A percentile compares a stretch with the other conserved stretches of the same genome.
These are phyloP conservation scores for Polyergus mexicanus DNA, from an alignment of 1,140 invertebrate genomes.

Conservation along the genomic window DNA sequence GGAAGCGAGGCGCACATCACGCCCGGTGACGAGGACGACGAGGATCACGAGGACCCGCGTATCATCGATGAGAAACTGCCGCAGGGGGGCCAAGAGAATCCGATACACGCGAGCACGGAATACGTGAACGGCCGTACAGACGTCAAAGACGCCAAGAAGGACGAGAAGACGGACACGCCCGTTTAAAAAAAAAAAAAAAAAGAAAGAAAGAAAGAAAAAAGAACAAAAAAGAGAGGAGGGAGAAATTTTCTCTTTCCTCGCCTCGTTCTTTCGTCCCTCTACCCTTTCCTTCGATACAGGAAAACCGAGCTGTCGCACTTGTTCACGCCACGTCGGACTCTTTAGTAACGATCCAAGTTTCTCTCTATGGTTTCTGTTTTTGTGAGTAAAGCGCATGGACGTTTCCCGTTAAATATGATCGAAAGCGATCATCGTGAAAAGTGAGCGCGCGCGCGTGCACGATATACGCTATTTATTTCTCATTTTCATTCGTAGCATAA, in stretches of 20 bases:
- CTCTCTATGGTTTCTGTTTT: conserved; percentile 23
- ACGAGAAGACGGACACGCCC: conserved; percentile 85
- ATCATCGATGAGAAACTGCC: conserved; percentile 85
- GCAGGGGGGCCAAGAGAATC: conserved; percentile 85
- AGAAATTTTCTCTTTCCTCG: conserved; percentile 13
- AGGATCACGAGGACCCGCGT: conserved; percentile 83
- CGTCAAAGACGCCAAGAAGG: conserved; percentile 83
- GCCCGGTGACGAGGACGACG: conserved; percentile 84
- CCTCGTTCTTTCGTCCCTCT: neutral
- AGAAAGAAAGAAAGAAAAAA: neutral
- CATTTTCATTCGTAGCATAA: conserved; percentile 10
- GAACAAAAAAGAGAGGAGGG: conserved; percentile 10
- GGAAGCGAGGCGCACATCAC: conserved; percentile 86
- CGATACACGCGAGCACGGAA: conserved; percentile 85
- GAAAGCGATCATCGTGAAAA: conserved; percentile 22
- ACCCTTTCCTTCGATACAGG: conserved; percentile 25
- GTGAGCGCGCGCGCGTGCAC: neutral
- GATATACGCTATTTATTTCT: conserved; percentile 42
- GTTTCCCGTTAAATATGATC: conserved; percentile 14
- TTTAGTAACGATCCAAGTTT: conserved; percentile 45
- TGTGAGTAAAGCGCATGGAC: conserved; percentile 6
- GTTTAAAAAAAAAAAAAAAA: conserved; percentile 77
- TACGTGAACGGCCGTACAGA: conserved; percentile 85
- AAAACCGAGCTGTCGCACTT: conserved; percentile 48
- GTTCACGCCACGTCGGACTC: neutral